A percentile compares a stretch with the other conserved stretches of the same genome.
Conservation (phyloP, 2,888 invertebrate species). For the Heteromurus nitidus region DNA sequence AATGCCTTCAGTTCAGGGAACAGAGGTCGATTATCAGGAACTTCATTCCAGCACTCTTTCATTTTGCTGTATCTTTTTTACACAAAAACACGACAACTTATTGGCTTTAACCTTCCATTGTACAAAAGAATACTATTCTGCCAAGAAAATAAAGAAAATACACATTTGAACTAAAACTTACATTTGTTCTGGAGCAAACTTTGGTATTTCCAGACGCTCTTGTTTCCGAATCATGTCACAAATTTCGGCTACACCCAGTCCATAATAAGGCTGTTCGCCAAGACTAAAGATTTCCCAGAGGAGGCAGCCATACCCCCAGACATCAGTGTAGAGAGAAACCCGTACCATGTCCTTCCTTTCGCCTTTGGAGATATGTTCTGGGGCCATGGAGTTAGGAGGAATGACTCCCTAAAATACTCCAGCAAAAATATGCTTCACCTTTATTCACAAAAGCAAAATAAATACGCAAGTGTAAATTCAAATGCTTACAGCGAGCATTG, state of each 20-base stretch:
- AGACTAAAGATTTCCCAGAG: slow-evolving; percentile 4
- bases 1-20: background rate
- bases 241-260: background rate
- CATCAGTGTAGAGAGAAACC: background rate
- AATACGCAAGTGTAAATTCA: background rate
- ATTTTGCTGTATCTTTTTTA: background rate
- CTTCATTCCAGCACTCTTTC: slow-evolving; percentile 9
- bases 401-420: background rate
- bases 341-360: background rate
- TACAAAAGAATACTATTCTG: background rate
- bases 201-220: slow-evolving; percentile 4
- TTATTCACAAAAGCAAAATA: background rate
- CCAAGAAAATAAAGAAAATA: no score
- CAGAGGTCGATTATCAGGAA: background rate
- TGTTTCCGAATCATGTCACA: background rate
- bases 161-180: no score
- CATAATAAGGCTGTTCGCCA: background rate
- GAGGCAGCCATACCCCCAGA: slow-evolving; percentile 26
- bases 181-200: background rate
- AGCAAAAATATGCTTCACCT: background rate
- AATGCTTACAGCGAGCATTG: background rate
- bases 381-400: slow-evolving; percentile 17
- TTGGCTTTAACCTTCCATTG: no score
- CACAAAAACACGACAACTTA: background rate
- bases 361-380: background rate